A percentile compares a stretch with the other conserved stretches of the same genome.
Conservation (phyloP, 2,113 vertebrate genomes). For the Capreolus pygargus region DNA sequence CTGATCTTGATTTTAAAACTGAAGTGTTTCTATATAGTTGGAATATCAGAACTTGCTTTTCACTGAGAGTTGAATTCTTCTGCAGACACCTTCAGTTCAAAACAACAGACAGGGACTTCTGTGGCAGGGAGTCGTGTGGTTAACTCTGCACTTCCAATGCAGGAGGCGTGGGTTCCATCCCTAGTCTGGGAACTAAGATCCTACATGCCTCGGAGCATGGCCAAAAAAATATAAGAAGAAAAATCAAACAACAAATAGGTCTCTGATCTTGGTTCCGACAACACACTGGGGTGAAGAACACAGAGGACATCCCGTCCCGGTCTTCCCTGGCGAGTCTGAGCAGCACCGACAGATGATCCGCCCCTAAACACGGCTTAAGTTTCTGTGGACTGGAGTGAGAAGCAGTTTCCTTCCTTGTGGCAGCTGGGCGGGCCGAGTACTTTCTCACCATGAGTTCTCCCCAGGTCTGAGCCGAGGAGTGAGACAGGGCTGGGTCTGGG, state of each 20-base stretch:
- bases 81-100: neutral
- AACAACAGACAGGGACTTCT: neutral
- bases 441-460: conserved; percentile 45
- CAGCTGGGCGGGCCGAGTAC: neutral
- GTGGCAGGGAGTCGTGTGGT: neutral
- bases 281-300: neutral
- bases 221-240: neutral
- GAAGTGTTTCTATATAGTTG: neutral
- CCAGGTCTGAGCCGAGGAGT: neutral
- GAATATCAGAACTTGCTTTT: neutral
- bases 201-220: neutral
- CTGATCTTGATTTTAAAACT: neutral
- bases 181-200: neutral
- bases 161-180: neutral
- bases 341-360: neutral
- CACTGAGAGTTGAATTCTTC: neutral
- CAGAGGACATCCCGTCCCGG: neutral
- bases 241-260: neutral
- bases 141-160: neutral
- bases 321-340: neutral
- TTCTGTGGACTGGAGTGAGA: conserved; percentile 20
- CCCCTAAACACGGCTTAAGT: neutral
- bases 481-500: conserved; percentile 56
- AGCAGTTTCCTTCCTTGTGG: conserved; percentile 43
- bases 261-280: neutral